Base-by-base conservation (phyloP, 1,140 invertebrate genomes). In the Pseudomyrmex dendroicus region DNA sequence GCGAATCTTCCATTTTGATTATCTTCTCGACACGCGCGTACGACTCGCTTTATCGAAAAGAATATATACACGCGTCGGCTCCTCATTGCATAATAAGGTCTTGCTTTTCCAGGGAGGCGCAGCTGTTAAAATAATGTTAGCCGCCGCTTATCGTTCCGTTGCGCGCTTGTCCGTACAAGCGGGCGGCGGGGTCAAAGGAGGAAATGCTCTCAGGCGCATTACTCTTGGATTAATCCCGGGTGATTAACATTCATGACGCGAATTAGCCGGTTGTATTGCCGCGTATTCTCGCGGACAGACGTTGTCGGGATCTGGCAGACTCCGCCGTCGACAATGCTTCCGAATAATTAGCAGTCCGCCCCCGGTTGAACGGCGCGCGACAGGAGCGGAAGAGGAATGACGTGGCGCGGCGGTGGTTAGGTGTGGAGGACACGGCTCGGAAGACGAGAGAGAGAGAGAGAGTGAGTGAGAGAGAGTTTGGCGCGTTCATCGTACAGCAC, bases 291-390 rank as follows among this genome's bases (percentile, higher is more conserved):
- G 57, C 56, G 68, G 57, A 73, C 63, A 17, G 66, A 35, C 66
- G 15, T 20, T n/a, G 25, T 54, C 73, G 59, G 25, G 76, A 70
- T 4, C 52, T 25, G 50, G 17, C 74, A n/a, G 54, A 57, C 76
- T 68, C 5, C 3, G 52, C 54, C 59, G 44, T 15, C 56, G 20
- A 72, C 76, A 59, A 72, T 59, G 66, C 25, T 22, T 59, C 66
- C 61, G 78, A 82, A 62, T 74, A 82, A 82, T 82, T 82, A 82
- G 70, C 54, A 74, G 70, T 74, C 59, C 35, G 78, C 25, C 8
- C 17, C 8, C 56, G 66, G 57, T 80, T 17, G 48, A 64, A 10
- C 13, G 25, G 22, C 48, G 46, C 50, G 46, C 17, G n/a, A 50
- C 35, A 15, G n/a, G 20, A 35, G 17, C 4, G 17, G 9, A 20